These are phyloP conservation scores for Sebastes ruberrimus DNA, from an alignment of 2,797 vertebrate species.

Conservation along the genomic window DNA sequence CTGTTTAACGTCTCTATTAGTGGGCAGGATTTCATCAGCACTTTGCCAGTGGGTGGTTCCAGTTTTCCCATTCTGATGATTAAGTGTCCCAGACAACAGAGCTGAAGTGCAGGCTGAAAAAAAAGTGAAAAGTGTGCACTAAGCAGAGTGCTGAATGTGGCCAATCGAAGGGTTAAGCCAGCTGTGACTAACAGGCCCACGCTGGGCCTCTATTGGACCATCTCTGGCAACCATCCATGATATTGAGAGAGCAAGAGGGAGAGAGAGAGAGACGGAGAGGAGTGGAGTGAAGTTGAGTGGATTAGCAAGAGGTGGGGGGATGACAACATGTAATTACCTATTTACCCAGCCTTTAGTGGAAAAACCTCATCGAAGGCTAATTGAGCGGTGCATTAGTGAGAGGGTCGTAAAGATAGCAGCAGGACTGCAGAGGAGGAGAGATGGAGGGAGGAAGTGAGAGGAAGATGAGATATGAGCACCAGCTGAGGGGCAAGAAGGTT, in stretches of 20 bases:
- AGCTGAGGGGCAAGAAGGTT: conserved; percentile 35
- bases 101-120: conserved; percentile 10
- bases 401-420: conserved; percentile 66
- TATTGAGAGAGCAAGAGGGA: conserved; percentile 54
- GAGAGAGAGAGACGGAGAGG: conserved; percentile 28
- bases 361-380: conserved; percentile 74
- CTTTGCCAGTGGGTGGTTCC: conserved; percentile 37
- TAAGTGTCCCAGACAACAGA: conserved; percentile 36
- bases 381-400: conserved; percentile 76
- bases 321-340: conserved; percentile 82
- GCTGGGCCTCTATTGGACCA: conserved; percentile 62
- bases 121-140: conserved; percentile 39
- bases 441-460: conserved; percentile 22
- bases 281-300: conserved; percentile 68
- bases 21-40: conserved; percentile 33
- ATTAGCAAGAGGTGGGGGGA: conserved; percentile 71
- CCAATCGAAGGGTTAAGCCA: conserved; percentile 71
- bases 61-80: conserved; percentile 37
- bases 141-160: conserved; percentile 56
- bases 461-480: conserved; percentile 49
- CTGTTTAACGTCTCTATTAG: conserved; percentile 24
- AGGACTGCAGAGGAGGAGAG: conserved; percentile 26
- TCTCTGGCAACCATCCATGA: conserved; percentile 70
- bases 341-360: conserved; percentile 76
- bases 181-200: conserved; percentile 74